Percentiles rank a stretch among this genome's conserved stretches.
Evolutionary conservation across 2,888 invertebrate genomes (phyloP).

Genomic region (Philopedon plagiatum): DNA sequence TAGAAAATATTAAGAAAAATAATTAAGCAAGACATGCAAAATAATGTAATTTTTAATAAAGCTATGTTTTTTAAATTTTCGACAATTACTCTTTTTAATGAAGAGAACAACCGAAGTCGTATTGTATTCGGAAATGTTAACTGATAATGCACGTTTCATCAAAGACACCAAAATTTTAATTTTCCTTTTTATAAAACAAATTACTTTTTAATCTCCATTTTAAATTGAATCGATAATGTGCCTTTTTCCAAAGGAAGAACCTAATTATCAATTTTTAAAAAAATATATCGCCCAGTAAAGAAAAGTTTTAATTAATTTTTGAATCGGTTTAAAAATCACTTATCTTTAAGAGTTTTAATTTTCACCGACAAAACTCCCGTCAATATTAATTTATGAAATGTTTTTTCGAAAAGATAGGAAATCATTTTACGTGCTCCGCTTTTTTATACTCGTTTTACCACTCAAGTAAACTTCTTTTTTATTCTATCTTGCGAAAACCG

Average conservation of each 20-base stretch:
- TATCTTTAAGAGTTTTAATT: background rate
- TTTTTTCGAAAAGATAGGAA: constrained; percentile 11
- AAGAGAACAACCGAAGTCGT: too few relatives aligned
- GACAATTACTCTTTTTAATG: too few relatives aligned
- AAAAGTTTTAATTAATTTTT: background rate
- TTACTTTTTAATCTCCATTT: background rate
- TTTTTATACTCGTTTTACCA: constrained; percentile 24
- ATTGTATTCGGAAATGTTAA: too few relatives aligned
- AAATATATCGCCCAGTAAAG: background rate
- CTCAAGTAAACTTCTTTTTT: constrained; percentile 25
- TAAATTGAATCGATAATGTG: background rate
- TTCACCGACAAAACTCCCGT: background rate
- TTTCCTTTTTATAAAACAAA: background rate
- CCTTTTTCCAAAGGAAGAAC: background rate
- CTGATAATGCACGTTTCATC: too few relatives aligned
- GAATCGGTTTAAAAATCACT: constrained; percentile 10
- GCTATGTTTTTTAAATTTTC: too few relatives aligned
- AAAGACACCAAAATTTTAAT: background rate
- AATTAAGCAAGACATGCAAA: too few relatives aligned
- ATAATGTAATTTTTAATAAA: too few relatives aligned
- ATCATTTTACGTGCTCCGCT: constrained; percentile 26
- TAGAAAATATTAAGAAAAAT: too few relatives aligned
- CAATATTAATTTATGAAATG: constrained; percentile 15
- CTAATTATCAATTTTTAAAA: background rate
- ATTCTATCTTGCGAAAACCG: constrained; percentile 19